phyloP scores from a whole-genome alignment of 2,888 invertebrate genomes.

The Antitype chi region DNA sequence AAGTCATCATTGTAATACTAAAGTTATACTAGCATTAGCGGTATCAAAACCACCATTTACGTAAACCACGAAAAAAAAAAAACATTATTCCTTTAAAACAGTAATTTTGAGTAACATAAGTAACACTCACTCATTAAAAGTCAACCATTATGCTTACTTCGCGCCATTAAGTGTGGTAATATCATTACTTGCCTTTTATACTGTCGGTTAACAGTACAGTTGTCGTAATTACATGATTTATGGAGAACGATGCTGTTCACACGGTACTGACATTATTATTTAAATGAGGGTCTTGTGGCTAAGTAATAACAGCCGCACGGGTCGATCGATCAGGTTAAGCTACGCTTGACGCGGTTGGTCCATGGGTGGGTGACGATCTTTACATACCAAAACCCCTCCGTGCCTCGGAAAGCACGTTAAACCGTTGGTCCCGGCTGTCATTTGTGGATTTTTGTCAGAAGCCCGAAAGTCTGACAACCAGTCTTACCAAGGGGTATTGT shows the following conservation, averaged over 20 bases:
- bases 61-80: neutral
- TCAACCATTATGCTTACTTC: constrained; percentile 51
- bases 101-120: constrained; percentile 12
- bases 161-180: constrained; percentile 60
- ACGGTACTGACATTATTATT: constrained; percentile 11
- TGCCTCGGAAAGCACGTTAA: no score
- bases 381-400: no score
- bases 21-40: neutral
- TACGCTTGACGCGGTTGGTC: no score
- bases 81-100: neutral
- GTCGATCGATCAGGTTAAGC: no score
- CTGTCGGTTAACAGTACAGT: constrained; percentile 60
- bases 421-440: no score
- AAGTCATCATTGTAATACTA: neutral
- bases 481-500: no score
- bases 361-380: no score
- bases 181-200: constrained; percentile 55
- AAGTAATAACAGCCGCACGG: no score
- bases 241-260: constrained; percentile 39
- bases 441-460: no score
- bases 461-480: no score
- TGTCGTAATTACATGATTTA: constrained; percentile 38
- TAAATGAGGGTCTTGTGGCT: no score
- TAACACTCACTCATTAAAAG: constrained; percentile 53
- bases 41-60: constrained; percentile 11